A percentile compares a stretch with the other conserved stretches of the same genome.
Evolutionary conservation across 1,140 invertebrate species (phyloP).

Genomic region (Eriocheir sinensis): DNA sequence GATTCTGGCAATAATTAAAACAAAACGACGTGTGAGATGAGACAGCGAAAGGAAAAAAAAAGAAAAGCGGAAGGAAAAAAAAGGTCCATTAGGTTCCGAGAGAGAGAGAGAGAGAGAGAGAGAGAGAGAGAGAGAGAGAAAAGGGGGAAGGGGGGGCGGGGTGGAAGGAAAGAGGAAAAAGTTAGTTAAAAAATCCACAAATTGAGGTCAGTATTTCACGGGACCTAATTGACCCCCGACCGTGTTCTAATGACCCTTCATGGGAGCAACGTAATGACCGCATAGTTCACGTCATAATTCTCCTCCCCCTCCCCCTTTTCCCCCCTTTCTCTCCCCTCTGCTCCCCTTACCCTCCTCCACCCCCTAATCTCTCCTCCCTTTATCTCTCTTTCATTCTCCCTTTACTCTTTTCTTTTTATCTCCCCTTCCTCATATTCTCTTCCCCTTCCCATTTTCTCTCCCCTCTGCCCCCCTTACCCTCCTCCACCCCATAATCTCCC

Average conservation of each 20-base stretch:
- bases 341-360: background rate
- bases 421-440: background rate
- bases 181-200: background rate
- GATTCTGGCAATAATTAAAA: background rate
- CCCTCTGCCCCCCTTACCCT: background rate
- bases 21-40: too few relatives aligned
- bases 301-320: background rate
- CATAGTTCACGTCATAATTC: background rate
- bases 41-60: background rate
- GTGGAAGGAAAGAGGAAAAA: background rate
- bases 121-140: background rate
- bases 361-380: background rate
- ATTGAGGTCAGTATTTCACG: constrained; percentile 24
- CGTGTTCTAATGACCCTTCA: background rate
- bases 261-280: background rate
- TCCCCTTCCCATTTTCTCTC: background rate
- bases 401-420: background rate
- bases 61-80: background rate
- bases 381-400: background rate
- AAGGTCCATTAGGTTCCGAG: background rate
- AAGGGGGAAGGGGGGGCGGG: constrained; percentile 1
- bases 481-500: background rate
- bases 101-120: background rate
- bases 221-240: background rate
- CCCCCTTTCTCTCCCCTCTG: background rate